Base-by-base conservation (phyloP, 2,888 invertebrate species). In the Anarsia innoxiella region DNA sequence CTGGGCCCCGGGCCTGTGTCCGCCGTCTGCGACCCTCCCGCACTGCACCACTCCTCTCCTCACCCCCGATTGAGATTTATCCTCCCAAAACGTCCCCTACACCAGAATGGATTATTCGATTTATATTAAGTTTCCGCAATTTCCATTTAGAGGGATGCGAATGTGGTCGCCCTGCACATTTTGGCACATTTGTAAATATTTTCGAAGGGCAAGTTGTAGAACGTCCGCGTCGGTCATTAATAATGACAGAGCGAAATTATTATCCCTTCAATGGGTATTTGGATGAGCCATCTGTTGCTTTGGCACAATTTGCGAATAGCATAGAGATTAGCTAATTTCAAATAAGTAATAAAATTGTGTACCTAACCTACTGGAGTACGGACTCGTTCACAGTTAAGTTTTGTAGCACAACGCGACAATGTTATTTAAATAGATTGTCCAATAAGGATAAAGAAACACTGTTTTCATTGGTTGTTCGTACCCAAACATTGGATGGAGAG, bases 111-210 rank as follows among this genome's bases (percentile, higher is more conserved):
- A 77, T 83, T 80, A 83, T 82, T 70, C 79, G 77, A 79, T 82
- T 83, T 83, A 80, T 82, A 83, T 82, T 82, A 77, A 75, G 79
- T 84, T 83, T 83, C 78, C 82, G 78, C 74, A 74, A 77, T 78
- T 79, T 71, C 76, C 68, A 73, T 74, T 74, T 64, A 66, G 72
- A 78, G 76, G 75, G 80, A 74, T 65, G 62, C 64, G 55, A 64
- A 57, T 59, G 57, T 31, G 15, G 15, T 13, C 30, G 61, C 54
- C 56, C 65, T 53, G 49, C 57, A n/a, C 58, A 59, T 70, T n/a
- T 57, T 49, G 49, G 47, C 57, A 59, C 71, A 63, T 72, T 79
- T 75, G 72, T 76, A 71, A 73, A 72, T 64, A 71, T 68, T 69
- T 56, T 59, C 51, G 69, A 64, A 72, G 79, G 79, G 75, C 64